Base-by-base conservation (phyloP, 2,113 vertebrate genomes). In the Gnathonemus echidnorhynchus region DNA sequence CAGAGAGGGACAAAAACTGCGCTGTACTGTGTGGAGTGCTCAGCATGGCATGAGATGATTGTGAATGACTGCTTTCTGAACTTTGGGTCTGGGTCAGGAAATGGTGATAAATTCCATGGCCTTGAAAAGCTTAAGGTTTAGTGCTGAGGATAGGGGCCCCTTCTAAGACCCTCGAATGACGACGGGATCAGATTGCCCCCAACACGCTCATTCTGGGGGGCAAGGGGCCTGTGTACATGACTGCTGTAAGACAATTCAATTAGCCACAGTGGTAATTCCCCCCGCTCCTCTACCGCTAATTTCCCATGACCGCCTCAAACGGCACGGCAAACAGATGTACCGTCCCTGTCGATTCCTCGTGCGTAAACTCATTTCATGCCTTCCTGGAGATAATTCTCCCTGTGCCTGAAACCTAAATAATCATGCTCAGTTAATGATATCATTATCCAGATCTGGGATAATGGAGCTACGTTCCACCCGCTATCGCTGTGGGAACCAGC, bases 371-470 rank as follows among this genome's bases (percentile, higher is more conserved):
- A 91, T 91, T 87, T 90, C 62, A 90, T 90, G 87, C 87, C 85
- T 88, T 74, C 85, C 70, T 77, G 50, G 42, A 89, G 80, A 90
- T 90, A 91, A 90, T 91, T 90, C 21, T 53, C 39, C 42, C 77
- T 50, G 83, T 48, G 80, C 53, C 88, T 89, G 74, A 89, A 74
- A 77, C 35, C 88, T 89, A 86, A 83, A 85, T 85, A 45, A 90
- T 91, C 77, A 90, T 50, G 85, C 45, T 88, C 24, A 31, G 52
- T 80, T 88, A 85, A 91, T 88, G 77, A 86, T 88, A 89, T 89
- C 88, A 89, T 90, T 90, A 90, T 31, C 50, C 90, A 21, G 83
- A 86, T 91, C 90, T 87, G 62, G 83, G 62, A 91, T 53, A 91
- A 89, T 86, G 48, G 45, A 86, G 62, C 45, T 39, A 53, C 46